Base-by-base conservation (phyloP, 2,888 invertebrate species). In the Darwinula stevensoni region DNA sequence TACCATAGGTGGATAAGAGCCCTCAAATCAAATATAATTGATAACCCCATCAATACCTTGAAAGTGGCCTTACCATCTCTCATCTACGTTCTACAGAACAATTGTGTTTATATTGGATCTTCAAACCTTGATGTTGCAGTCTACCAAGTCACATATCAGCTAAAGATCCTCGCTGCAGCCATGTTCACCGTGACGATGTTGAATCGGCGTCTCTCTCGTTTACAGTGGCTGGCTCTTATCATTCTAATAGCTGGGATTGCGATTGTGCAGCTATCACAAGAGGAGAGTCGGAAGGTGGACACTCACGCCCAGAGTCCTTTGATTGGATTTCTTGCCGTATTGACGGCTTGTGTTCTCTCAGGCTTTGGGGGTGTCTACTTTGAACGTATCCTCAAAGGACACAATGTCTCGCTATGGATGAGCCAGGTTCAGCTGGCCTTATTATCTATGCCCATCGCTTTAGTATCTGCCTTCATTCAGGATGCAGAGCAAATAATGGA, bases 81-180 rank as follows among this genome's bases (percentile, higher is more conserved):
- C 42, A 66, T 94, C 2, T 97, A 97, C 48, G 71, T 84, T 31
- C 56, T 97, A 38, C 97, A 97, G 54, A 97, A 97, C 51, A 97
- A 97, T 58, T 59, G 97, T 37, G 61, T 97, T 11, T 97, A 94
- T 52, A 64, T 97, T 15, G 88, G 94, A 2, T 78, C 91, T 16
- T 80, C 88, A 3, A 86, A 97, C 60, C 61, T 97, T 43, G 94
- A 97, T 58, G 4, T 4, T n/a, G 16, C 4, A 27, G n/a, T 22
- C 4, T 58, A 59, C 31, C 48, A 78, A 76, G 80, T 94, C 6
- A 86, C 91, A 34, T 94, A 94, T 57, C 94, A 94, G 51, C 53
- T 94, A 39, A 94, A 94, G 56, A 75, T 94, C 41, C 57, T 94
- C 12, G 94, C 94, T 11, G 94, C 94, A 6, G 94, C 94, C 14